Evolutionary conservation across 2,888 invertebrate species (phyloP).

Genomic region (Agrotis segetum): DNA sequence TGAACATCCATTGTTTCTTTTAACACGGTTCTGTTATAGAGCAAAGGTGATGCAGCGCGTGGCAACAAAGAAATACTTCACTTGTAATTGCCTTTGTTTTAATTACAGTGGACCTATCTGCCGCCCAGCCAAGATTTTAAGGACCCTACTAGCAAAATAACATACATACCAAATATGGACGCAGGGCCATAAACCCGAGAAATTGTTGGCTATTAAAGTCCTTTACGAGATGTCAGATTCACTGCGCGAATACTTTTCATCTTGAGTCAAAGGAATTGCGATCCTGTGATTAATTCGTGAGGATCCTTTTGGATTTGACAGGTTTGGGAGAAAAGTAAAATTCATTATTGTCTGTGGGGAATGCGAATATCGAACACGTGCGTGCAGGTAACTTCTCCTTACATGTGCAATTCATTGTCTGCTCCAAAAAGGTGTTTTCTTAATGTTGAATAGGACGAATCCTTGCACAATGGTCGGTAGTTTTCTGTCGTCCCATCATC

Average conservation of each 20-base stretch:
- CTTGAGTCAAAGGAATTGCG: conserved; percentile 67
- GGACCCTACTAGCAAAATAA: conserved; percentile 68
- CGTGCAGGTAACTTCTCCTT: conserved; percentile 85
- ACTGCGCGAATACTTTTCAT: conserved; percentile 65
- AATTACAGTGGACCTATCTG: conserved; percentile 51
- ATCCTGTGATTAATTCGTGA: conserved; percentile 69
- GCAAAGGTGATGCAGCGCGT: conserved; percentile 50
- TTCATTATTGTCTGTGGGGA: conserved; percentile 77
- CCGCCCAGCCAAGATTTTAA: conserved; percentile 50
- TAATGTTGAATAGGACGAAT: conserved; percentile 78
- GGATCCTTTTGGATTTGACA: conserved; percentile 74
- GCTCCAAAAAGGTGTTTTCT: conserved; percentile 84
- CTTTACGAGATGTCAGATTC: conserved; percentile 78
- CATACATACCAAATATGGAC: conserved; percentile 74
- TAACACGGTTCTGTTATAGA: conserved; percentile 40
- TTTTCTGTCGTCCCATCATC: conserved; percentile 82
- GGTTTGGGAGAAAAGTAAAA: conserved; percentile 64
- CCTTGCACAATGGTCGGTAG: conserved; percentile 87
- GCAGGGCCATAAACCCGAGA: conserved; percentile 74
- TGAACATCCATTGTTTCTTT: conserved; percentile 48
- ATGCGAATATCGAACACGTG: conserved; percentile 89
- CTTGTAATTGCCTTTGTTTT: conserved; percentile 43
- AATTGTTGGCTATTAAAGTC: conserved; percentile 78
- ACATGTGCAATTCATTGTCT: conserved; percentile 89
- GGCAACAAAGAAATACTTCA: conserved; percentile 44